These are phyloP conservation scores for Eilema sororculum DNA, from an alignment of 2,888 invertebrate genomes.

Conservation along the genomic window DNA sequence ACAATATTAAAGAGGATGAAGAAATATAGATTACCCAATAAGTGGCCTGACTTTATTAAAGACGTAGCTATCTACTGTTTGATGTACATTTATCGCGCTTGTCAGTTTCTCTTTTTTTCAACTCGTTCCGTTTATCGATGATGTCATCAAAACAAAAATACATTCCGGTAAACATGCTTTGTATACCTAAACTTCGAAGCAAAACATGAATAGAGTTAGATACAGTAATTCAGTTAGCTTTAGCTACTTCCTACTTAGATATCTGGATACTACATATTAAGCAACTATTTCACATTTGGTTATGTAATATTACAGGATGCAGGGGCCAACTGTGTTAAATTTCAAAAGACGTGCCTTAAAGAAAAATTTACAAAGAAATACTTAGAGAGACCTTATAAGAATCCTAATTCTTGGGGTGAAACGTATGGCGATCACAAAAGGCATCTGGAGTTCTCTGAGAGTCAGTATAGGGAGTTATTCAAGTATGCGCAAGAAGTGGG, in stretches of 20 bases:
- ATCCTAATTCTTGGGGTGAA: slow-evolving; percentile 91
- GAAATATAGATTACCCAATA: neutral
- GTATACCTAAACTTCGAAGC: slow-evolving; percentile 3
- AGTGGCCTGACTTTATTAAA: neutral
- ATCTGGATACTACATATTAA: neutral
- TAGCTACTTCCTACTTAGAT: neutral
- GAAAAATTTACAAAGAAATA: slow-evolving; percentile 91
- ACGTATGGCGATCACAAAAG: slow-evolving; percentile 94
- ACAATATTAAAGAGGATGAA: neutral
- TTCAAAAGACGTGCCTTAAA: slow-evolving; percentile 91
- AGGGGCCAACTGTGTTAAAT: slow-evolving; percentile 94
- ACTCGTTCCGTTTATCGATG: slow-evolving; percentile 28
- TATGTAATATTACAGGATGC: slow-evolving; percentile 84
- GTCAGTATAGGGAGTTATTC: slow-evolving; percentile 89
- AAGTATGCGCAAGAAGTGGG: slow-evolving; percentile 88
- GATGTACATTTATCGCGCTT: slow-evolving; percentile 4
- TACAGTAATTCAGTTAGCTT: neutral
- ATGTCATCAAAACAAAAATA: slow-evolving; percentile 47
- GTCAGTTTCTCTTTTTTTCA: neutral
- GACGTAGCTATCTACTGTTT: neutral
- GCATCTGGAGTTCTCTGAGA: slow-evolving; percentile 90
- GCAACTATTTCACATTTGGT: neutral
- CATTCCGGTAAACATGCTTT: slow-evolving; percentile 8
- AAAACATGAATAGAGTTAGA: neutral
- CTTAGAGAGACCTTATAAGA: slow-evolving; percentile 88